These are phyloP conservation scores for Carpatolechia fugitivella DNA, from an alignment of 2,888 invertebrate species.

Conservation along the genomic window DNA sequence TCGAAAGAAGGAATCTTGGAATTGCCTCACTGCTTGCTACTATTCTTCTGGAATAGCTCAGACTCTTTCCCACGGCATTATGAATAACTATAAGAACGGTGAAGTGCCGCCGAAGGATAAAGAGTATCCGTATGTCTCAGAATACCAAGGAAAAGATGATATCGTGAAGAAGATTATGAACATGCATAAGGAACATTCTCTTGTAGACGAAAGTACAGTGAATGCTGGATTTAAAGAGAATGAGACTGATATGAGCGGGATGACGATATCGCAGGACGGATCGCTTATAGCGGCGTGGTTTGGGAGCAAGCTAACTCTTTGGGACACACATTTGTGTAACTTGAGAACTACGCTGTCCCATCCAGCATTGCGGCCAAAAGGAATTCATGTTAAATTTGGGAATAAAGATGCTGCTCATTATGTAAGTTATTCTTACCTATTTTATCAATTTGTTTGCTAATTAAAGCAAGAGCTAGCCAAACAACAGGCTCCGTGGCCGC, in stretches of 20 bases:
- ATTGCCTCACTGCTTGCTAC: conserved; percentile 66
- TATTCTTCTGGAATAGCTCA: conserved; percentile 64
- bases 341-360: conserved; percentile 64
- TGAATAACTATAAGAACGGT: conserved; percentile 56
- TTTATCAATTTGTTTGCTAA: no score
- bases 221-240: conserved; percentile 34
- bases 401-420: conserved; percentile 69
- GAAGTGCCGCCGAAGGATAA: conserved; percentile 27
- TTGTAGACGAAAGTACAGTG: conserved; percentile 30
- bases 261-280: conserved; percentile 69
- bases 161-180: conserved; percentile 53
- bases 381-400: conserved; percentile 64
- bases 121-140: conserved; percentile 45
- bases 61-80: conserved; percentile 49
- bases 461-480: no score
- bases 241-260: conserved; percentile 61
- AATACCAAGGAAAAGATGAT: conserved; percentile 38
- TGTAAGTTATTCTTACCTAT: conserved; percentile 45
- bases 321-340: conserved; percentile 66
- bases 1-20: conserved; percentile 44
- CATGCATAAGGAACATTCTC: conserved; percentile 51
- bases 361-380: conserved; percentile 64
- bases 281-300: conserved; percentile 76
- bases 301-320: conserved; percentile 65
- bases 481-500: no score